Percentiles rank a stretch among this genome's conserved stretches.
phyloP scores from a whole-genome alignment of 1,140 invertebrate genomes.

The Halictus rubicundus region DNA sequence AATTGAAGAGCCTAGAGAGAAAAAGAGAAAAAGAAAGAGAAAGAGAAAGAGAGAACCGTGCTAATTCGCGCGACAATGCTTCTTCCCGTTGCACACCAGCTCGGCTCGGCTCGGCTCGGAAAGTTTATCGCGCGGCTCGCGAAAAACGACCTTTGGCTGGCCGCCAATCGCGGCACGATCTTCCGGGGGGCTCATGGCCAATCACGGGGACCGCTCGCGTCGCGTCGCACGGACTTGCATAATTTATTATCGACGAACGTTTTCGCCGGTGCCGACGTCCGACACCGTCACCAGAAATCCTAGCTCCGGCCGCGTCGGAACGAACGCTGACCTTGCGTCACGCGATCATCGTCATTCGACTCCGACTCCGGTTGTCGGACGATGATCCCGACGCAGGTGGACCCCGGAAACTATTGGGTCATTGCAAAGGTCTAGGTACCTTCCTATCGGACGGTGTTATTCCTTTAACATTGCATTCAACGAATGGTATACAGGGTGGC shows the following conservation, averaged over 20 bases:
- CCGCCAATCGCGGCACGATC: slow-evolving; percentile 69
- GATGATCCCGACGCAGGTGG: too few species aligned
- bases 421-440: too few species aligned
- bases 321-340: slow-evolving; percentile 12
- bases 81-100: neutral
- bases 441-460: too few species aligned
- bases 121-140: slow-evolving; percentile 58
- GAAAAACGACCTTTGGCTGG: slow-evolving; percentile 74
- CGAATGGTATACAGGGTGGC: too few species aligned
- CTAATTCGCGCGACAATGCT: slow-evolving; percentile 47
- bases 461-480: too few species aligned
- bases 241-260: slow-evolving; percentile 68
- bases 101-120: neutral
- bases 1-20: slow-evolving; percentile 30
- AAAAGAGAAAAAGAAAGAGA: too few species aligned
- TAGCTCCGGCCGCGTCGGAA: neutral
- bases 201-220: slow-evolving; percentile 62
- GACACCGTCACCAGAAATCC: neutral
- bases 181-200: slow-evolving; percentile 64
- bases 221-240: slow-evolving; percentile 65
- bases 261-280: neutral
- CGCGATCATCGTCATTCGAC: neutral
- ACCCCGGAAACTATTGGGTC: too few species aligned
- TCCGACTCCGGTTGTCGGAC: neutral
- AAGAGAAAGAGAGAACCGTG: neutral